phyloP scores from a whole-genome alignment of 2,797 vertebrate species.

The Morelia viridis region DNA sequence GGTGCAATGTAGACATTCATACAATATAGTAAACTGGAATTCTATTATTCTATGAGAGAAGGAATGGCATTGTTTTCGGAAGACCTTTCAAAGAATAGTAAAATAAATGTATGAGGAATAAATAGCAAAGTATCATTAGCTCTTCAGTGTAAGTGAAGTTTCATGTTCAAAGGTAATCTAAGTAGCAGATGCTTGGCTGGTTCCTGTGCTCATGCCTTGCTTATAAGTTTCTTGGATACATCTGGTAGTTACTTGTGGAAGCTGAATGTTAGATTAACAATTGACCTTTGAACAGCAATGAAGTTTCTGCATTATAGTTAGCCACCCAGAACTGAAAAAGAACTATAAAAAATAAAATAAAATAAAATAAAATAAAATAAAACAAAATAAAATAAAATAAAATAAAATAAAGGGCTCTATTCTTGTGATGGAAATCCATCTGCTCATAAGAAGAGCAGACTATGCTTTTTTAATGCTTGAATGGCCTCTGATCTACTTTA shows the following conservation, averaged over 20 bases:
- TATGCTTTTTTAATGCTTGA: background rate
- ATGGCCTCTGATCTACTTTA: background rate
- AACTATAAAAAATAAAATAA: background rate
- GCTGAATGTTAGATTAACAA: slow-evolving; percentile 1
- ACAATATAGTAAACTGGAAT: background rate
- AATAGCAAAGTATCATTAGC: background rate
- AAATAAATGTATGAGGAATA: background rate
- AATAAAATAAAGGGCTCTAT: background rate
- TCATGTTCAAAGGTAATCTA: background rate
- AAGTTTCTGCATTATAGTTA: background rate
- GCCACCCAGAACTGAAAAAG: background rate
- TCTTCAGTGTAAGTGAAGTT: background rate
- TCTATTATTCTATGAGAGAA: background rate
- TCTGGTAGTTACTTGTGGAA: background rate
- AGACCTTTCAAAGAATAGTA: background rate
- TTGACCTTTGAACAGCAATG: slow-evolving; percentile 1
- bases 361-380: slow-evolving; percentile 11
- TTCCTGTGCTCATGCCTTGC: background rate
- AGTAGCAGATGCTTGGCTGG: background rate
- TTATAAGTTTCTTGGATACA: background rate
- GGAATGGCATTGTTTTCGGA: background rate
- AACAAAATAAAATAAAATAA: background rate
- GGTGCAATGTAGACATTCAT: background rate
- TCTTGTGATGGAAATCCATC: background rate
- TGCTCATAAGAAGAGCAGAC: background rate